Conservation (phyloP, 2,888 invertebrate genomes). For the Clusia tigrina region DNA sequence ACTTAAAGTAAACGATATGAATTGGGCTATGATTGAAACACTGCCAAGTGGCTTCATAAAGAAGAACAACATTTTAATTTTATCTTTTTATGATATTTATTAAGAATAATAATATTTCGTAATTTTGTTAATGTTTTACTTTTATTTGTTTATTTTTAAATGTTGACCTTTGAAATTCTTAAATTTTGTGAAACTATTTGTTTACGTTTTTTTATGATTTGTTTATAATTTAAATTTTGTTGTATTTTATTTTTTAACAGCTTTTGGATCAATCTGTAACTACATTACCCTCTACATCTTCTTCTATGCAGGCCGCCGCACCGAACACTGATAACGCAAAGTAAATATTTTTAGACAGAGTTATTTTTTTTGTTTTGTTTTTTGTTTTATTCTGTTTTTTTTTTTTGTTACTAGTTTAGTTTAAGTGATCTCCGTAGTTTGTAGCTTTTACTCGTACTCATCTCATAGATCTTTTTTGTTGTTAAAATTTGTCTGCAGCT, state of each 20-base stretch:
- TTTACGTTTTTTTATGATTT: constrained; percentile 46
- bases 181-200: constrained; percentile 33
- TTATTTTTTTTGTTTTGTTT: constrained; percentile 38
- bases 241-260: constrained; percentile 68
- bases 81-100: background rate
- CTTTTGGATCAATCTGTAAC: constrained; percentile 73
- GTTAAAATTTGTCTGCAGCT: too few relatives aligned
- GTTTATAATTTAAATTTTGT: constrained; percentile 42
- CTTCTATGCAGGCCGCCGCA: constrained; percentile 67
- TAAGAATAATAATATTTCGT: constrained; percentile 4
- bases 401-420: too few relatives aligned
- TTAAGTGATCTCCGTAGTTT: too few relatives aligned
- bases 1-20: background rate
- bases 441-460: background rate
- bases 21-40: background rate
- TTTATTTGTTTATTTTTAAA: background rate
- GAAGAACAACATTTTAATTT: constrained; percentile 11
- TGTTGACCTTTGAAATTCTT: background rate
- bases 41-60: background rate
- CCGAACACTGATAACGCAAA: constrained; percentile 69
- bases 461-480: too few relatives aligned
- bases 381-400: too few relatives aligned
- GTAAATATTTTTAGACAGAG: constrained; percentile 69
- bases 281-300: constrained; percentile 65
- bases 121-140: too few relatives aligned